Conservation (phyloP, 2,797 vertebrate genomes). For the Betta splendens region DNA sequence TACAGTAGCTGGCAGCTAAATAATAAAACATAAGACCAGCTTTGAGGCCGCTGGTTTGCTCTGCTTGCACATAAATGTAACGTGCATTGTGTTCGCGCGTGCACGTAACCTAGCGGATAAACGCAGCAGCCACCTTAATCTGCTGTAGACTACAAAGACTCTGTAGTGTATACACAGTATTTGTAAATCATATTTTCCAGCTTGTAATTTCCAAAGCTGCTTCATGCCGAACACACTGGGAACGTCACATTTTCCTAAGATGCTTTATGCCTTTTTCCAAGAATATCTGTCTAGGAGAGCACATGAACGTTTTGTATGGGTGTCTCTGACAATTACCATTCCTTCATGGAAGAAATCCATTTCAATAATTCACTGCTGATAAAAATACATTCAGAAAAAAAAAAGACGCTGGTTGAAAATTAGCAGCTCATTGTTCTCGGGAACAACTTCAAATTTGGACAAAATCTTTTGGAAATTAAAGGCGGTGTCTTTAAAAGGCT, state of each 20-base stretch:
- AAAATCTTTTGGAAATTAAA: conserved; percentile 60
- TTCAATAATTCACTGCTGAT: conserved; percentile 47
- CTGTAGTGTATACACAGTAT: conserved; percentile 37
- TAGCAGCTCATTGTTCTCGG: conserved; percentile 49
- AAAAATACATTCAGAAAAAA: conserved; percentile 36
- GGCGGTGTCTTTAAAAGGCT: conserved; percentile 46
- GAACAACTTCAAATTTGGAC: conserved; percentile 39
- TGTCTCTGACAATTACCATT: conserved; percentile 6
- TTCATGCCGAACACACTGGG: conserved; percentile 31
- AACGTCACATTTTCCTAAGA: conserved; percentile 34
- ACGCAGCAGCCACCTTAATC: conserved; percentile 34
- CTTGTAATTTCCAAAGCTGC: conserved; percentile 49
- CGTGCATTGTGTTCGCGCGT: background rate
- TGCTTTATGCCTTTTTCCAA: conserved; percentile 38
- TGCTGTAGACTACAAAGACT: too few relatives aligned
- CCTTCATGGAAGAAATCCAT: conserved; percentile 23
- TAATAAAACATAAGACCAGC: conserved; percentile 17
- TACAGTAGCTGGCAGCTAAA: conserved; percentile 26
- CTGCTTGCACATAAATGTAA: conserved; percentile 6
- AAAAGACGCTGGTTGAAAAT: conserved; percentile 33
- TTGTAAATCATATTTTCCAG: conserved; percentile 53
- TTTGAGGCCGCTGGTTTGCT: background rate
- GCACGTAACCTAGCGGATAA: background rate
- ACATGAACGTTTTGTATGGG: conserved; percentile 7
- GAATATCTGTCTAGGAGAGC: conserved; percentile 23